These are phyloP conservation scores for Triplophysa tibetana DNA, from an alignment of 2,113 vertebrate species.

Conservation along the genomic window DNA sequence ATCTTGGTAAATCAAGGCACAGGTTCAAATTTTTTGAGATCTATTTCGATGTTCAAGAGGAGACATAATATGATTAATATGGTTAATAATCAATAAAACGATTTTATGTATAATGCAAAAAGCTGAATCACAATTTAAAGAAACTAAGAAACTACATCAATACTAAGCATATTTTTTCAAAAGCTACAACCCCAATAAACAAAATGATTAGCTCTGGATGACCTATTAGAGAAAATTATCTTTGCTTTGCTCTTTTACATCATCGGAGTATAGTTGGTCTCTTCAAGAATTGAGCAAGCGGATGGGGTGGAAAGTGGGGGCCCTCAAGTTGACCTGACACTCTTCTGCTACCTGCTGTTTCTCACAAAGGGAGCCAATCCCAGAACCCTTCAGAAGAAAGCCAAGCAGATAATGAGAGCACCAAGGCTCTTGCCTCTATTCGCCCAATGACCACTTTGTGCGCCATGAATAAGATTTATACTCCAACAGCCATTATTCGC, in stretches of 20 bases:
- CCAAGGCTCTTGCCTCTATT: slow-evolving; percentile 69
- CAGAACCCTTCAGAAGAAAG: slow-evolving; percentile 68
- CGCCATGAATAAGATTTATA: slow-evolving; percentile 76
- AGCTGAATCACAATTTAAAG: neutral
- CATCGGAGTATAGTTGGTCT: slow-evolving; percentile 42
- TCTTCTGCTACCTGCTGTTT: slow-evolving; percentile 76
- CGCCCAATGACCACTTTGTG: slow-evolving; percentile 70
- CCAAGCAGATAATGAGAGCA: slow-evolving; percentile 72
- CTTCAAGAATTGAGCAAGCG: slow-evolving; percentile 62
- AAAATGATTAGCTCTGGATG: neutral
- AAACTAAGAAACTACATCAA: neutral
- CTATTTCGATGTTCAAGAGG: too few relatives aligned
- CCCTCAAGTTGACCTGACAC: slow-evolving; percentile 75
- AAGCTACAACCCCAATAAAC: slow-evolving; percentile 52
- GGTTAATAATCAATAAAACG: too few relatives aligned
- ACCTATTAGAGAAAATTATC: slow-evolving; percentile 42
- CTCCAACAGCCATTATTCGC: slow-evolving; percentile 61
- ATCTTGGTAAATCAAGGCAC: too few relatives aligned
- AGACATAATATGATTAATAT: too few relatives aligned
- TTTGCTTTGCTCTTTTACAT: slow-evolving; percentile 57
- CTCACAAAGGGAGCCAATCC: slow-evolving; percentile 69
- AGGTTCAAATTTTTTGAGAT: too few relatives aligned
- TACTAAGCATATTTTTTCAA: slow-evolving; percentile 26
- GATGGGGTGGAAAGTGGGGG: slow-evolving; percentile 57
- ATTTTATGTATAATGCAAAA: too few relatives aligned